A percentile compares a stretch with the other conserved stretches of the same genome.
phyloP scores from a whole-genome alignment of 2,797 vertebrate species.

The Tamandua tetradactyla region DNA sequence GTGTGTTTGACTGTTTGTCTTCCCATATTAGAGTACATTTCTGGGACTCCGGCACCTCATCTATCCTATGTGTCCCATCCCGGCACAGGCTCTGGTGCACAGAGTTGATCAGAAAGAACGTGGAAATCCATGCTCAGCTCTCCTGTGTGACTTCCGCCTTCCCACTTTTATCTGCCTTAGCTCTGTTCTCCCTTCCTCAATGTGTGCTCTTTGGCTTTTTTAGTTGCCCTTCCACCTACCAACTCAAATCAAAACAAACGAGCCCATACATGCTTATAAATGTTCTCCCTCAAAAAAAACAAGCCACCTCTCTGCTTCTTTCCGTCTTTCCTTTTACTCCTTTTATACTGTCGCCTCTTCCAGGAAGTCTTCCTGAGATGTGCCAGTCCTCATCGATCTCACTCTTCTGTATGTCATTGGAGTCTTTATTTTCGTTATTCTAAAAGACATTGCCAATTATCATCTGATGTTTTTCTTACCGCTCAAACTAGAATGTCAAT shows the following conservation, averaged over 20 bases:
- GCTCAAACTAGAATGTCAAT: neutral
- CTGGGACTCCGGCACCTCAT: too few species aligned
- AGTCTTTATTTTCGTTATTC: neutral
- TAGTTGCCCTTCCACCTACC: neutral
- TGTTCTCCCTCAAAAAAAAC: neutral
- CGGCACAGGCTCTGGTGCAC: neutral
- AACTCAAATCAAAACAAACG: neutral
- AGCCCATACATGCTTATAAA: neutral
- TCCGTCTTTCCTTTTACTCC: neutral
- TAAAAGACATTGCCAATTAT: neutral
- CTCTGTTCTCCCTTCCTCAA: neutral
- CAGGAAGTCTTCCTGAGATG: neutral
- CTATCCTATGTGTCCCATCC: neutral
- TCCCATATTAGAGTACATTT: too few species aligned
- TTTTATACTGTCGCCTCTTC: neutral
- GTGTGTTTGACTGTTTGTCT: neutral
- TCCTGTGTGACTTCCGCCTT: neutral
- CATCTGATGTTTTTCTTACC: neutral
- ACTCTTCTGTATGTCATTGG: neutral
- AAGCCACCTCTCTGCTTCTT: too few species aligned
- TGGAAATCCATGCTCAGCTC: neutral
- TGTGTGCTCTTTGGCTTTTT: neutral
- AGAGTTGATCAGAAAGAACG: neutral
- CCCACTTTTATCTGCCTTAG: rapidly evolving
- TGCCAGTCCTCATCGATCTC: neutral